Conservation (phyloP, 2,797 vertebrate genomes). For the Yasuhikotakia modesta region DNA sequence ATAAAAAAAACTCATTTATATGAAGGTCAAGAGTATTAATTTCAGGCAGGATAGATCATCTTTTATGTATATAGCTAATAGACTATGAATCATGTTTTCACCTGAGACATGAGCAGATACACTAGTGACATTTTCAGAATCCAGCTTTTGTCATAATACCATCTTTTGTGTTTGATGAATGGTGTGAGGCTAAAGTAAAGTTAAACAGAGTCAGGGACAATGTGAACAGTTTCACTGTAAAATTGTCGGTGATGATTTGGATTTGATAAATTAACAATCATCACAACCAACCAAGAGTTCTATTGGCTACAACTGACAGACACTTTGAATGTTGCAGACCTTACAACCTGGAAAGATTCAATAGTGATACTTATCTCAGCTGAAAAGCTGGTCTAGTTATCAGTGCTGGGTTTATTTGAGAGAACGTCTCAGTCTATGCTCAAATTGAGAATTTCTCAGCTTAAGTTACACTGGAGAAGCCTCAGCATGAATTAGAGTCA, state of each 20-base stretch:
- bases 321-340: neutral
- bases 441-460: too few species aligned
- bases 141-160: constrained; percentile 69
- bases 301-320: constrained; percentile 29
- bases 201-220: constrained; percentile 72
- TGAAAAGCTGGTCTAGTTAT: too few species aligned
- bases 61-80: constrained; percentile 75
- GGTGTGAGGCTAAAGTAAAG: constrained; percentile 66
- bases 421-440: too few species aligned
- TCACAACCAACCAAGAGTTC: constrained; percentile 49
- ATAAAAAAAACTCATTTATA: constrained; percentile 77
- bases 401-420: too few species aligned
- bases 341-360: too few species aligned
- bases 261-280: constrained; percentile 64
- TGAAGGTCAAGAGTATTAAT: constrained; percentile 80
- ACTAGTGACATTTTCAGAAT: constrained; percentile 76
- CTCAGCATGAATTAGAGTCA: too few species aligned
- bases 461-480: too few species aligned
- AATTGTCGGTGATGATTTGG: constrained; percentile 70
- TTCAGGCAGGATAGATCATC: constrained; percentile 69
- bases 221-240: constrained; percentile 63
- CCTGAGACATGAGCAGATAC: constrained; percentile 76
- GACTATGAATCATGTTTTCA: constrained; percentile 75
- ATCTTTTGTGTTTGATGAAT: constrained; percentile 75
- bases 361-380: too few species aligned